Percentiles rank a stretch among this genome's conserved stretches.
Conservation (phyloP, 2,113 vertebrate species). For the Plestiodon gilberti region DNA sequence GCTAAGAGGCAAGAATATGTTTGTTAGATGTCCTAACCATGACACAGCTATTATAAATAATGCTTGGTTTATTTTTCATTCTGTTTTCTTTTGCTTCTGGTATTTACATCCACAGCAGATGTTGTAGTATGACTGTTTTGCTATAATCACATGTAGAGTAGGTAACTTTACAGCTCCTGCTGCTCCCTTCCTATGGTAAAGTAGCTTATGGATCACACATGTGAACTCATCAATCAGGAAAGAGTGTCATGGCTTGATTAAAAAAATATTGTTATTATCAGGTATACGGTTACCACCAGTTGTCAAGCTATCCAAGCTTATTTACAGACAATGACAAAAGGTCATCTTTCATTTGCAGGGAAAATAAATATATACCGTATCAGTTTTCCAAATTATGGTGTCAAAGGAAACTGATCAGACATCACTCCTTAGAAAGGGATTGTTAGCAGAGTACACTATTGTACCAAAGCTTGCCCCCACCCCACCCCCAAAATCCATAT, state of each 20-base stretch:
- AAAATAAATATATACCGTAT: background rate
- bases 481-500: background rate
- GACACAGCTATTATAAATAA: background rate
- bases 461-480: slow-evolving; percentile 14
- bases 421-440: slow-evolving; percentile 3
- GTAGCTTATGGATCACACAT: background rate
- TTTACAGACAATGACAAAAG: slow-evolving; percentile 24
- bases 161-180: background rate
- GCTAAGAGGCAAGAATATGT: background rate
- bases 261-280: background rate
- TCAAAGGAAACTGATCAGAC: slow-evolving; percentile 37
- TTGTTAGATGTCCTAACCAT: background rate
- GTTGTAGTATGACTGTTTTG: background rate
- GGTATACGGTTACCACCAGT: slow-evolving; percentile 21
- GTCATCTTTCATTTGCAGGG: slow-evolving; percentile 27
- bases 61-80: slow-evolving; percentile 12
- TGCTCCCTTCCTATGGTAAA: background rate
- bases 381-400: background rate
- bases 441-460: slow-evolving; percentile 32
- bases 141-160: slow-evolving; percentile 1
- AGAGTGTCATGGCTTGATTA: slow-evolving; percentile 37
- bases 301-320: slow-evolving; percentile 18
- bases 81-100: background rate
- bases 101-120: slow-evolving; percentile 1
- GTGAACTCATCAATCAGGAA: background rate